Evolutionary conservation across 1,140 invertebrate species (phyloP).

Genomic region (Cyphomyrmex costatus): DNA sequence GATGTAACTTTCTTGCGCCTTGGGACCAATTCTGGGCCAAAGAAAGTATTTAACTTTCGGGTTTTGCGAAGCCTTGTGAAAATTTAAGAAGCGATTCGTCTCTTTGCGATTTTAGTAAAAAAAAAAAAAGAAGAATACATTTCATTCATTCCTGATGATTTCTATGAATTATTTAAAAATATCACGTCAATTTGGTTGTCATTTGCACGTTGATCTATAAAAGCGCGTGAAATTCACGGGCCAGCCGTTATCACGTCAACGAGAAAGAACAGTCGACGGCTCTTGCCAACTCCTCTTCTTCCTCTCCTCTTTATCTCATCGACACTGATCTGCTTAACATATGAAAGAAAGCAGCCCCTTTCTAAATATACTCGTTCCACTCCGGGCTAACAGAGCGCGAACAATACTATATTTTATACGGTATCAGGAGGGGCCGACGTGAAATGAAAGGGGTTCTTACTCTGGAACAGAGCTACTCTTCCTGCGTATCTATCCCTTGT

Average conservation of each 20-base stretch:
- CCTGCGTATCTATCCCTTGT: slow-evolving; percentile 47
- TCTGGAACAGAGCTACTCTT: slow-evolving; percentile 65
- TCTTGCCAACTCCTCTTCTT: not conserved
- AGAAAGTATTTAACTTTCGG: slow-evolving; percentile 13
- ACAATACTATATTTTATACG: slow-evolving; percentile 84
- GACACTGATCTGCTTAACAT: slow-evolving; percentile 85
- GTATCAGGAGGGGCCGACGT: slow-evolving; percentile 79
- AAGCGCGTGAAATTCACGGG: slow-evolving; percentile 18
- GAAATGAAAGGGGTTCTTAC: slow-evolving; percentile 78
- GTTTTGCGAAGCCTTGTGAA: not conserved
- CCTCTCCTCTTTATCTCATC: slow-evolving; percentile 63
- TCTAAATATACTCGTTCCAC: slow-evolving; percentile 84
- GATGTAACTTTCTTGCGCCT: slow-evolving; percentile 16
- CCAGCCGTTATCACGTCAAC: not conserved
- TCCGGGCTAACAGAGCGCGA: slow-evolving; percentile 82
- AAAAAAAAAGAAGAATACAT: not conserved
- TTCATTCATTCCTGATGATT: not conserved
- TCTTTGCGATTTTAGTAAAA: not conserved
- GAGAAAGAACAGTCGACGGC: slow-evolving; percentile 14
- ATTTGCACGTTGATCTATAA: slow-evolving; percentile 37
- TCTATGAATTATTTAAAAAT: slow-evolving; percentile 46
- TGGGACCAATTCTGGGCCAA: slow-evolving; percentile 1
- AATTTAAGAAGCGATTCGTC: slow-evolving; percentile 12
- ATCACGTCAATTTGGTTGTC: slow-evolving; percentile 65
- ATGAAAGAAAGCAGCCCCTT: slow-evolving; percentile 82